A percentile compares a stretch with the other conserved stretches of the same genome.
Conservation (phyloP, 2,113 vertebrate genomes). For the Dinomys branickii region DNA sequence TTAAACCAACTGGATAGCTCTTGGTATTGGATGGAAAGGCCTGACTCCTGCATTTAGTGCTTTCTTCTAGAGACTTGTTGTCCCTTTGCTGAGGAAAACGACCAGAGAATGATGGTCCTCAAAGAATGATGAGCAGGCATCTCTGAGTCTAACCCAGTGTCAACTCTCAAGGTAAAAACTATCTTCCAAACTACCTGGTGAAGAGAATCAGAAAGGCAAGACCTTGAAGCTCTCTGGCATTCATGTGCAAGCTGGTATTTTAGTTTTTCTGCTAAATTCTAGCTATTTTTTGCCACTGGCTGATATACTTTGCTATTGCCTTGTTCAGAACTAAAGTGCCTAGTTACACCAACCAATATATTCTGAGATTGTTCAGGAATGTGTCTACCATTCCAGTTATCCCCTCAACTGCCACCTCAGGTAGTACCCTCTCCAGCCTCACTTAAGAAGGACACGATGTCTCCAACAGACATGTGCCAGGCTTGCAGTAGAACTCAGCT, state of each 20-base stretch:
- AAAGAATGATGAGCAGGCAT: background rate
- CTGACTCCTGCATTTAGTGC: background rate
- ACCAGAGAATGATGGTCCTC: too few relatives aligned
- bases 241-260: background rate
- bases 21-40: background rate
- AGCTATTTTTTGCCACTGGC: background rate
- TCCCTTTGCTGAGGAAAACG: background rate
- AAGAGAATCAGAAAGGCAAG: background rate
- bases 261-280: conserved; percentile 15
- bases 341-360: conserved; percentile 1
- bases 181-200: background rate
- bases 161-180: background rate
- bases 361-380: conserved; percentile 22
- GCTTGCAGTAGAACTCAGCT: background rate
- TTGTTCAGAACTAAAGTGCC: background rate
- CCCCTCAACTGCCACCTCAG: background rate
- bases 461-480: background rate
- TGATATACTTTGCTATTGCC: background rate
- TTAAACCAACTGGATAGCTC: background rate
- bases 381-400: background rate
- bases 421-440: background rate
- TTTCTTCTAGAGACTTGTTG: background rate
- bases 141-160: background rate
- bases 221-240: background rate
- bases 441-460: background rate